Percentiles rank a stretch among this genome's conserved stretches.
phyloP scores from a whole-genome alignment of 2,888 invertebrate genomes.

The Caenorhabditis sp. region DNA sequence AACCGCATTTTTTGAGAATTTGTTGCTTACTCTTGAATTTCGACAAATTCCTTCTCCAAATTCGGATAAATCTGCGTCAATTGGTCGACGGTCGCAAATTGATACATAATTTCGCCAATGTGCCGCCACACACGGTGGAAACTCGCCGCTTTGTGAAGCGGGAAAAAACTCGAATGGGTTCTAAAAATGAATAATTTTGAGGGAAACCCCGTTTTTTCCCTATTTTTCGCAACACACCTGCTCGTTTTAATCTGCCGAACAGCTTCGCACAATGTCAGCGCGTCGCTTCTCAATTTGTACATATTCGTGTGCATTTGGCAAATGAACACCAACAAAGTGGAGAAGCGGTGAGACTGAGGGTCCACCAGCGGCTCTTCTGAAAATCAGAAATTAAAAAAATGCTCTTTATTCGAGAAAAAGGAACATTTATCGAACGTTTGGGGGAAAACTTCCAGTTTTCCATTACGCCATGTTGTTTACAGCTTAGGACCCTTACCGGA shows the following conservation, averaged over 20 bases:
- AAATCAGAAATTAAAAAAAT: background rate
- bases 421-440: too few relatives aligned
- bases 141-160: constrained; percentile 21
- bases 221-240: constrained; percentile 1
- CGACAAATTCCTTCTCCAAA: constrained; percentile 10
- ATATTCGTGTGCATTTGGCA: constrained; percentile 18
- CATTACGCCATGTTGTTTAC: too few relatives aligned
- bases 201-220: background rate
- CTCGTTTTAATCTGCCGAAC: constrained; percentile 32
- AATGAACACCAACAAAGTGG: constrained; percentile 12
- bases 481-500: too few relatives aligned
- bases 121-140: constrained; percentile 26
- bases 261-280: constrained; percentile 35
- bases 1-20: background rate
- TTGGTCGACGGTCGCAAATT: constrained; percentile 24
- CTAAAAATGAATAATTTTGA: background rate
- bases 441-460: background rate
- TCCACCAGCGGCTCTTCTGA: constrained; percentile 27
- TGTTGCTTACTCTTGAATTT: constrained; percentile 14
- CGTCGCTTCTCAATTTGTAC: constrained; percentile 23
- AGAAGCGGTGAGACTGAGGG: constrained; percentile 26
- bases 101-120: constrained; percentile 25
- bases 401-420: too few relatives aligned
- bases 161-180: constrained; percentile 15
- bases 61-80: constrained; percentile 9